phyloP scores from a whole-genome alignment of 2,797 vertebrate species.

The Heterohyrax brucei region DNA sequence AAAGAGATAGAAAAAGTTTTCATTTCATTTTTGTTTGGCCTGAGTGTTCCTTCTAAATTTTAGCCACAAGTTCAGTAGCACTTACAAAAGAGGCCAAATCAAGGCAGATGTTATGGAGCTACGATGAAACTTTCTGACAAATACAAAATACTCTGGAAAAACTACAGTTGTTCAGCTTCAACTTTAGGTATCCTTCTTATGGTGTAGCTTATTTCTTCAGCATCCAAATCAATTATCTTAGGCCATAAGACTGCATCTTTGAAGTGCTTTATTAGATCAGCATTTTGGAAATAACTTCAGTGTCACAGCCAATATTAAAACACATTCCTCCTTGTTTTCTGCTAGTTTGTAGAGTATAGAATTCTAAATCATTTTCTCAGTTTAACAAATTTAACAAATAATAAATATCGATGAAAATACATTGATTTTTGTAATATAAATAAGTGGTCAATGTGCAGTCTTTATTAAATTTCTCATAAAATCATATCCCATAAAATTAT shows the following conservation, averaged over 20 bases:
- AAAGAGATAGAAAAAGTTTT: neutral
- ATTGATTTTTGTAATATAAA: conserved; percentile 7
- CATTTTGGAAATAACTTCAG: neutral
- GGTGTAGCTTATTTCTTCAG: neutral
- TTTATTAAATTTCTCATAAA: neutral
- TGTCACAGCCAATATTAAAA: neutral
- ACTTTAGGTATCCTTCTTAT: neutral
- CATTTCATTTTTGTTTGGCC: neutral
- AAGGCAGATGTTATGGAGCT: neutral
- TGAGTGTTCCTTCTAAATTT: conserved; percentile 14
- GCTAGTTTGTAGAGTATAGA: neutral
- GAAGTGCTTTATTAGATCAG: neutral
- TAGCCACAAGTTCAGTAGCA: neutral
- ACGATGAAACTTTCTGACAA: conserved; percentile 3
- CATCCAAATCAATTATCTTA: neutral
- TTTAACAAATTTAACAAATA: conserved; percentile 12
- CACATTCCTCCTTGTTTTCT: neutral
- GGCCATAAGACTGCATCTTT: neutral
- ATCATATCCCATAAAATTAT: neutral
- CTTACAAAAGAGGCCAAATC: neutral
- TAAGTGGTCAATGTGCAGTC: neutral
- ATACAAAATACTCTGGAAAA: conserved; percentile 17
- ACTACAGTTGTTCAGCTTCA: neutral
- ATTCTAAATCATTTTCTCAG: neutral
- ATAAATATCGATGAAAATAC: neutral